These are phyloP conservation scores for Distichodus sexfasciatus DNA, from an alignment of 2,797 vertebrate genomes.

Conservation along the genomic window DNA sequence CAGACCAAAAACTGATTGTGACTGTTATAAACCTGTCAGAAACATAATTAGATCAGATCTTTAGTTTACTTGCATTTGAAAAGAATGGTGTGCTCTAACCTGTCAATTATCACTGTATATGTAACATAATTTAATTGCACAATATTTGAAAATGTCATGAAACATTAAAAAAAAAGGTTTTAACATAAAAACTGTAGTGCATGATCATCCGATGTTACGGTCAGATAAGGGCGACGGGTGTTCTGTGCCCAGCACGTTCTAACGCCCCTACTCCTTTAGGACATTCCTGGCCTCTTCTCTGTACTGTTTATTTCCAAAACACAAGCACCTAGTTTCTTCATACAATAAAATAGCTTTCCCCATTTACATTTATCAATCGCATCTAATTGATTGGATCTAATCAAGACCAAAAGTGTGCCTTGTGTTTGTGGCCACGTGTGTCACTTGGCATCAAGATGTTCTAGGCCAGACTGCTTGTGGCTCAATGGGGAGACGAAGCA, in stretches of 20 bases:
- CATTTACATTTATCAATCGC: constrained; percentile 38
- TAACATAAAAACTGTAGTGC: too few species aligned
- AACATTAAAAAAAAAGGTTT: too few species aligned
- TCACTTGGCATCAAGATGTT: constrained; percentile 4
- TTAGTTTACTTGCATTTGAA: too few species aligned
- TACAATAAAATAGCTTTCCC: constrained; percentile 14
- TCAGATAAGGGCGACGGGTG: constrained; percentile 19
- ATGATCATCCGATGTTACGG: too few species aligned
- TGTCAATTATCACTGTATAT: too few species aligned
- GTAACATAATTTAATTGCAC: too few species aligned
- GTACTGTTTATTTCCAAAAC: constrained; percentile 48
- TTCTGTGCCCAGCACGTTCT: constrained; percentile 4
- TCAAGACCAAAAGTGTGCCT: constrained; percentile 45
- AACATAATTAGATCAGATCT: too few species aligned
- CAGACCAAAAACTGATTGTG: too few species aligned
- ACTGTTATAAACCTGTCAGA: too few species aligned
- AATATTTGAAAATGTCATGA: too few species aligned
- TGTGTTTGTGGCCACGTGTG: constrained; percentile 35
- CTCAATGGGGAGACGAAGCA: neutral
- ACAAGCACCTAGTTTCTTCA: constrained; percentile 23
- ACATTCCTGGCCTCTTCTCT: constrained; percentile 34
- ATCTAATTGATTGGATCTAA: constrained; percentile 41
- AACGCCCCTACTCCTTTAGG: neutral
- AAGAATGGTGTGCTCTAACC: too few species aligned
- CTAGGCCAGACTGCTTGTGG: neutral